Evolutionary conservation across 2,113 vertebrate genomes (phyloP).

Genomic region (Vicugna pacos): DNA sequence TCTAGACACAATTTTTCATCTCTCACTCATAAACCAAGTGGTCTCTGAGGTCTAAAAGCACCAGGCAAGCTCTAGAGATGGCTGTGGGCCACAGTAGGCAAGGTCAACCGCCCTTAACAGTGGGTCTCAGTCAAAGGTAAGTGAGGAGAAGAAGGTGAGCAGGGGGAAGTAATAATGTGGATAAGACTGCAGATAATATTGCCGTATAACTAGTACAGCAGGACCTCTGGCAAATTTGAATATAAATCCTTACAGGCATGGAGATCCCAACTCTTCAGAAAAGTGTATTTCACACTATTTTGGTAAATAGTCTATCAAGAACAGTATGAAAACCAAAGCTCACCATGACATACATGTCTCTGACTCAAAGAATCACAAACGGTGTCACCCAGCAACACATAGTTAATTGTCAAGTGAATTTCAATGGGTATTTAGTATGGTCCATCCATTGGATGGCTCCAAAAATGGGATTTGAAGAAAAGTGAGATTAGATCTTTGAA

Average conservation of each 20-base stretch:
- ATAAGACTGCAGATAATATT: neutral
- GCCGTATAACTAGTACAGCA: neutral
- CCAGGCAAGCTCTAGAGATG: neutral
- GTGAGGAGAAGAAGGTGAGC: neutral
- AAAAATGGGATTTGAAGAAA: neutral
- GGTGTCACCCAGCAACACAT: neutral
- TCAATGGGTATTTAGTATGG: neutral
- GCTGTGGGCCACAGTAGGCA: neutral
- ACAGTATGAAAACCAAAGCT: neutral
- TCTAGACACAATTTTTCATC: neutral
- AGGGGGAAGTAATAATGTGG: neutral
- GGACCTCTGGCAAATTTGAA: neutral
- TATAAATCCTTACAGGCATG: neutral
- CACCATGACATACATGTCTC: neutral
- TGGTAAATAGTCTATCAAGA: neutral
- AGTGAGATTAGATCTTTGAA: neutral
- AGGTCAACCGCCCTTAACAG: neutral
- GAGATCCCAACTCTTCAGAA: neutral
- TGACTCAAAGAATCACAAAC: slow-evolving; percentile 21
- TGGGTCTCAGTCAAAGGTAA: neutral
- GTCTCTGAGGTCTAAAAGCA: neutral
- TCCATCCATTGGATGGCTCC: neutral
- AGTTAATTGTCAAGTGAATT: slow-evolving; percentile 18
- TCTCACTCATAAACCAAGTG: neutral
- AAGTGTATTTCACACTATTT: neutral